Percentiles rank a stretch among this genome's conserved stretches.
These are phyloP conservation scores for Molanna angustata DNA, from an alignment of 2,888 invertebrate species.

Conservation along the genomic window DNA sequence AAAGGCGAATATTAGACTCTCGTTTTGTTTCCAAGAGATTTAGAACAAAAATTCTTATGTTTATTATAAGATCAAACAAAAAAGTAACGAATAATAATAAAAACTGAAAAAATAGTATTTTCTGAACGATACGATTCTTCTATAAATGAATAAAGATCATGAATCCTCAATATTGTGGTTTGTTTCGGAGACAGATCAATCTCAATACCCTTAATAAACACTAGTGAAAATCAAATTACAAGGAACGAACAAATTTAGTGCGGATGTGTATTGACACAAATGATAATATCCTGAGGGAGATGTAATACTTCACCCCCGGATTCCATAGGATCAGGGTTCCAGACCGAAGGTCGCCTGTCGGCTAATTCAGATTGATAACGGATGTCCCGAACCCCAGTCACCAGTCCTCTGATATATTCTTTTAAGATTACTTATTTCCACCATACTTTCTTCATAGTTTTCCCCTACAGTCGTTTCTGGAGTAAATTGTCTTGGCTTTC, in stretches of 20 bases:
- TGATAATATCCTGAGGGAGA: slow-evolving; percentile 23
- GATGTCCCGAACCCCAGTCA: slow-evolving; percentile 15
- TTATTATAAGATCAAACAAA: no score
- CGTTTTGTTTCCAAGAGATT: no score
- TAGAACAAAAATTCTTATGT: no score
- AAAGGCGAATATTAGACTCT: no score
- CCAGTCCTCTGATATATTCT: slow-evolving; percentile 25
- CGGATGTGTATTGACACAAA: slow-evolving; percentile 9
- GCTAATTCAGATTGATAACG: slow-evolving; percentile 33
- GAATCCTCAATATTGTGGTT: no score
- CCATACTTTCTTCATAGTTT: slow-evolving; percentile 10
- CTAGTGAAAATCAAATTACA: slow-evolving; percentile 2
- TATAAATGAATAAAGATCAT: no score
- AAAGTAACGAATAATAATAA: no score
- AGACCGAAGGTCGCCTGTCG: slow-evolving; percentile 19
- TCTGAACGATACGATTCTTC: no score
- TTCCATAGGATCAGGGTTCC: slow-evolving; percentile 14
- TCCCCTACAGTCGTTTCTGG: slow-evolving; percentile 9
- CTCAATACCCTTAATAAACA: slow-evolving; percentile 9
- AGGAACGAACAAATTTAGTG: slow-evolving; percentile 5
- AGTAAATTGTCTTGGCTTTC: slow-evolving; percentile 22
- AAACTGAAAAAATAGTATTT: no score
- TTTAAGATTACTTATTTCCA: slow-evolving; percentile 29
- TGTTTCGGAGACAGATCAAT: not conserved
- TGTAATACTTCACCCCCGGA: slow-evolving; percentile 22